Base-by-base conservation (phyloP, 2,113 vertebrate genomes). In the Caloenas nicobarica region DNA sequence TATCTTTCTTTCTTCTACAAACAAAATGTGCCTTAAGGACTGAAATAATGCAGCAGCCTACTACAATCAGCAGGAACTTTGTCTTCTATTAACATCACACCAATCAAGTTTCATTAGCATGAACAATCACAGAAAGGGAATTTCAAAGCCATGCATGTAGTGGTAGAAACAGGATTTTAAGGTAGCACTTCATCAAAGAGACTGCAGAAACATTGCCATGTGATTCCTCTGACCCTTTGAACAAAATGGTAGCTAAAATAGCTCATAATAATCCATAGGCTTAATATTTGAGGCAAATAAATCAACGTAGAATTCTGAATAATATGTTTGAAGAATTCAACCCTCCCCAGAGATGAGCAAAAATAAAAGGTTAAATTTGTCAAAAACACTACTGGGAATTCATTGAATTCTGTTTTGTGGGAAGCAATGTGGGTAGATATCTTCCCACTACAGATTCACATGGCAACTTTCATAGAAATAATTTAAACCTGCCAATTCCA, bases 361-460 rank as follows among this genome's bases (percentile, higher is more conserved):
- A 94, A 92, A 64, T 57, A 84, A 92, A 91, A 82, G 33, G 36
- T 89, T 81, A 81, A 60, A 65, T 84, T 91, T 81, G 60, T 82
- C 77, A 61, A 33, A 50, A 21, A 26, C 7, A 3, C 5, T 54
- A 5, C 4, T 84, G 72, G 68, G 76, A 93, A 86, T 86, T 88
- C 71, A 81, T 46, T 81, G 64, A 77, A 83, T 78, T 90, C 42
- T 60, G 26, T 81, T 96, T 57, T 77, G 46, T 84, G 38, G 60
- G 56, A 94, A 86, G 60, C 14, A 31, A 64, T 83, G 22, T 73
- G 61, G 51, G 26, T 31, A 91, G 86, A 34, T 68, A 38, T 17
- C 48, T 73, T 95, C 34, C 11, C 11, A 15, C 21, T 82, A 34
- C 29, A 87, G 34, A 60, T 48, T 33, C 34, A 25, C 33, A 31